phyloP scores from a whole-genome alignment of 2,113 vertebrate genomes.

The Conger conger region DNA sequence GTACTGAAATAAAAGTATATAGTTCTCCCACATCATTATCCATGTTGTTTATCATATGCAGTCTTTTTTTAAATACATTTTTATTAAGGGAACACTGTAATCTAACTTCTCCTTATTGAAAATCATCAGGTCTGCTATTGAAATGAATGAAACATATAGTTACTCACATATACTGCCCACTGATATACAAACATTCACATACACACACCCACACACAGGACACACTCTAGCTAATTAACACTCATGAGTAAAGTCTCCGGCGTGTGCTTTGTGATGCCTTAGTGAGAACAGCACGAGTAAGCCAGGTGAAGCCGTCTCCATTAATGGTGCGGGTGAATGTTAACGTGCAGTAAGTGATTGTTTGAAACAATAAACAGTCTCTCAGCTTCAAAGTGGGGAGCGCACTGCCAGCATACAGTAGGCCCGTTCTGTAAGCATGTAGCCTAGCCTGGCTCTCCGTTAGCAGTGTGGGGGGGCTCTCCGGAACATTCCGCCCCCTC shows the following conservation, averaged over 20 bases:
- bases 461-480: not conserved
- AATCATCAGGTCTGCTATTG: no score
- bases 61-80: no score
- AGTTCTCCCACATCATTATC: no score
- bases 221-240: constrained; percentile 32
- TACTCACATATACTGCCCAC: no score
- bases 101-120: no score
- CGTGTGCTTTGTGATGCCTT: constrained; percentile 37
- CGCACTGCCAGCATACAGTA: constrained; percentile 25
- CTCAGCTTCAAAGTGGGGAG: constrained; percentile 36
- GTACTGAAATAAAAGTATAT: no score
- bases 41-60: no score
- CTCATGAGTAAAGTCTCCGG: constrained; percentile 32
- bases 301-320: constrained; percentile 26
- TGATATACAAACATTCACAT: not conserved
- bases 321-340: constrained; percentile 28
- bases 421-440: constrained; percentile 5
- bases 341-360: constrained; percentile 38
- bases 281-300: constrained; percentile 24
- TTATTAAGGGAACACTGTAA: no score
- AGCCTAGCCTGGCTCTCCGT: not conserved
- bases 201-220: not conserved
- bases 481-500: not conserved
- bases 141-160: no score
- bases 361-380: constrained; percentile 41